Conservation (phyloP, 2,888 invertebrate genomes). For the Leptinotarsa peninsularis region DNA sequence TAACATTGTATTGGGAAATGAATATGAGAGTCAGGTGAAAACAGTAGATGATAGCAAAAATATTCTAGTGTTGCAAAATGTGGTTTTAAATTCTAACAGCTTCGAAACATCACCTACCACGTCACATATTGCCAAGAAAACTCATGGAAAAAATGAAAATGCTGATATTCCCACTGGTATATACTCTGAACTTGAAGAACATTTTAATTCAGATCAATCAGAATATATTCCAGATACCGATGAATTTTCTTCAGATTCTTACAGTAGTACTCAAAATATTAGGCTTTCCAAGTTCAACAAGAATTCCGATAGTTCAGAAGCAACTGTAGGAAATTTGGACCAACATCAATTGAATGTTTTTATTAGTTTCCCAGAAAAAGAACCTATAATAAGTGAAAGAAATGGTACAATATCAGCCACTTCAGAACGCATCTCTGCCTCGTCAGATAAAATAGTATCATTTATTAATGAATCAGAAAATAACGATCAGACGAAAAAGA, state of each 20-base stretch:
- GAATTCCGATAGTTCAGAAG: not conserved
- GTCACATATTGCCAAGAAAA: not conserved
- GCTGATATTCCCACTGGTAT: not conserved
- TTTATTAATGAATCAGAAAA: no score
- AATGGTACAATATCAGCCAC: no score
- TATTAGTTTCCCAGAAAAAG: not conserved
- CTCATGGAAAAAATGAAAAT: slow-evolving; percentile 21
- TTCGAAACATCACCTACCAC: not conserved
- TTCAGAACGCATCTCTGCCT: no score
- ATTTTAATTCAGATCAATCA: not conserved
- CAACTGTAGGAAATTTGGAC: not conserved
- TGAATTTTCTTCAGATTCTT: slow-evolving; percentile 3
- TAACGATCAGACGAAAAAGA: not conserved
- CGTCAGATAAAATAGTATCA: no score
- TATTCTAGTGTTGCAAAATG: slow-evolving; percentile 14
- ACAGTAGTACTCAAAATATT: not conserved
- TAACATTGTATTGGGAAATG: slow-evolving; percentile 9
- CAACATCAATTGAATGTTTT: not conserved
- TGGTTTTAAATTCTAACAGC: slow-evolving; percentile 12
- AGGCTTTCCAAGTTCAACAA: not conserved
- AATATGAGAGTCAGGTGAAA: slow-evolving; percentile 2
- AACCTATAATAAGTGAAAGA: not conserved
- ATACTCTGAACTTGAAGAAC: slow-evolving; percentile 6
- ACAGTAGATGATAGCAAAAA: not conserved
- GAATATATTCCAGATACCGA: slow-evolving; percentile 20